A percentile compares a stretch with the other conserved stretches of the same genome.
phyloP scores from a whole-genome alignment of 2,888 invertebrate genomes.

The Eristalinus aeneus region DNA sequence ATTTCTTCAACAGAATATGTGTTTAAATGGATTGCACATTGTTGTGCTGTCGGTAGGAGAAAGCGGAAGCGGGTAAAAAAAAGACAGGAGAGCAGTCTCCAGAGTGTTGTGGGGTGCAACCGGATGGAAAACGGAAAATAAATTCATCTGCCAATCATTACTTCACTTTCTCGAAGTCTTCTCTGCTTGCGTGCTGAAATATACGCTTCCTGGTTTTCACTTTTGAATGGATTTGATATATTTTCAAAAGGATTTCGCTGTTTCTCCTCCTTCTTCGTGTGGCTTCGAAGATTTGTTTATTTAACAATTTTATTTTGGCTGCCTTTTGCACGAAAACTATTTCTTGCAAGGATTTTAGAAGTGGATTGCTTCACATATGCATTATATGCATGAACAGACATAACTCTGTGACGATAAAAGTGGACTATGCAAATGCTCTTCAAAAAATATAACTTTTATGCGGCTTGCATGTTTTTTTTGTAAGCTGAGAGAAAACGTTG shows the following conservation, averaged over 20 bases:
- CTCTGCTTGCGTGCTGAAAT: conserved; percentile 28
- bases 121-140: conserved; percentile 69
- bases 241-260: conserved; percentile 36
- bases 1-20: conserved; percentile 39
- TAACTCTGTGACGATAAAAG: not conserved
- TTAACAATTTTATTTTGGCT: conserved; percentile 28
- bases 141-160: conserved; percentile 69
- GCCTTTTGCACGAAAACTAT: not conserved
- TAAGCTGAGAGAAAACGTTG: no score
- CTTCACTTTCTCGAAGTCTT: conserved; percentile 51
- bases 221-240: conserved; percentile 25
- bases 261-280: conserved; percentile 9
- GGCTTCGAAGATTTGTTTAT: conserved; percentile 37
- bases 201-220: conserved; percentile 59
- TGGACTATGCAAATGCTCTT: not conserved
- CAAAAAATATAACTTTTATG: not conserved
- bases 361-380: not conserved
- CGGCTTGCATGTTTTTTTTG: not conserved
- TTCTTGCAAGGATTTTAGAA: not conserved
- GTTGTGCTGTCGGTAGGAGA: conserved; percentile 43
- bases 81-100: conserved; percentile 43
- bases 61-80: not conserved
- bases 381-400: not conserved
- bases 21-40: conserved; percentile 35
- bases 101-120: conserved; percentile 60